These are phyloP conservation scores for Unio pictorum DNA, from an alignment of 2,888 invertebrate genomes.

Conservation along the genomic window DNA sequence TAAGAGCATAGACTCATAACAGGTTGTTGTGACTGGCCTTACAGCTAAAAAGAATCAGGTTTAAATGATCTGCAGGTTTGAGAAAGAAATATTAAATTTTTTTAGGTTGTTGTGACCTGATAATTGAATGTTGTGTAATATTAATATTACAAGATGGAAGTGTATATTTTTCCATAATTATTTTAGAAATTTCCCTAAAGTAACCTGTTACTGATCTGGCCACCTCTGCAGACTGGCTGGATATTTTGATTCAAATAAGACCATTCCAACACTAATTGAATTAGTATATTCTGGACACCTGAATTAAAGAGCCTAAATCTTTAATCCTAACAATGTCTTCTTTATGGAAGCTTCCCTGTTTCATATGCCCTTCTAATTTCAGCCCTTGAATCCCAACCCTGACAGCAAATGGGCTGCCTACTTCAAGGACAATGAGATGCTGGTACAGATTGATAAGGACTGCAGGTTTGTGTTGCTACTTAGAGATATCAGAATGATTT, in stretches of 20 bases:
- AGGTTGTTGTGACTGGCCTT: no score
- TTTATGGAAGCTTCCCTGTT: no score
- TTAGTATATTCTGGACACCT: background rate
- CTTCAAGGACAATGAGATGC: conserved; percentile 97
- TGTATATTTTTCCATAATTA: no score
- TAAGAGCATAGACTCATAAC: no score
- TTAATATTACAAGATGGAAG: no score
- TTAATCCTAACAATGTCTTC: conserved; percentile 85
- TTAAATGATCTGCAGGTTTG: no score
- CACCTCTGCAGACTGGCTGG: background rate
- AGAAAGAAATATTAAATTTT: no score
- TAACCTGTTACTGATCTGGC: background rate
- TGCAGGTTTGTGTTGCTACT: conserved; percentile 77
- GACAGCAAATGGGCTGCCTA: conserved; percentile 96
- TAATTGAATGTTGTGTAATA: no score
- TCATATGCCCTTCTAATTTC: conserved; percentile 7
- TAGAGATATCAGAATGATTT: background rate
- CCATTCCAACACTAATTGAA: background rate
- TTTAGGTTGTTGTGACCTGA: no score
- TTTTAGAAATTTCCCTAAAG: background rate
- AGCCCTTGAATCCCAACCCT: conserved; percentile 95
- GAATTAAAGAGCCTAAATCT: conserved; percentile 79
- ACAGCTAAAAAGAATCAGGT: no score
- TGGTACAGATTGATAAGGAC: conserved; percentile 98
- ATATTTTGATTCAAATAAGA: background rate